Evolutionary conservation across 2,113 vertebrate genomes (phyloP), one percentile per base, ranked within the genome.

Genomic region (Calidris pygmaea): DNA sequence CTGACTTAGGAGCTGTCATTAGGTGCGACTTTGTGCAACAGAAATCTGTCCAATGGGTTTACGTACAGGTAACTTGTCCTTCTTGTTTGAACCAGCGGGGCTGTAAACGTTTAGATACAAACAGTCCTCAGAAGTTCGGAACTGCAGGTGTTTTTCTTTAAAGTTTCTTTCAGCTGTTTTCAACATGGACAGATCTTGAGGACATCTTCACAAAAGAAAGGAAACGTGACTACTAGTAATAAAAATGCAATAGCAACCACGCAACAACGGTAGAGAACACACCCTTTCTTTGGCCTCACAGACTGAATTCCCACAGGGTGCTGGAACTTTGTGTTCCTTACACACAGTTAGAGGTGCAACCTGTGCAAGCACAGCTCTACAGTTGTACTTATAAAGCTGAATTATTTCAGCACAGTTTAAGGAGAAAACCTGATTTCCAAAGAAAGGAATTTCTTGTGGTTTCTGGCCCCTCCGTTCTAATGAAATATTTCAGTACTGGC

Each of bases 41-140:
- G 14, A 86, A 6, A 12, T 56, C 77, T 75, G 13, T n/a, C 66
- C 35, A 79, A 6, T 11, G 30, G 22, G 20, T 74, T 93, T 89
- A 97, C 97, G 12, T 95, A 98, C 97, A 53, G 98, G 95, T 72
- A 98, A 79, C 37, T 93, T 96, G 37, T 94, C 79, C 73, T 85
- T 94, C 52, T 79, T 85, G 13, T n/a, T 88, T 71, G 96, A 67
- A 15, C 87, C 76, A 70, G 90, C 93, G 12, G 97, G 98, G 19
- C 91, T 95, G 71, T 98, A 95, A 67, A 98, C 72, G 47, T 26
- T 98, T 48, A 98, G 96, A 75, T 97, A 98, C 63, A 98, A 86
- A 78, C 97, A 98, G 47, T 98, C 97, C 73, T 98, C 97, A 12
- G 97, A 98, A 53, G 90, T 97, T 43, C 0, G 76, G 92, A 95